phyloP scores from a whole-genome alignment of 2,113 vertebrate genomes.

The Hypanus sabinus region DNA sequence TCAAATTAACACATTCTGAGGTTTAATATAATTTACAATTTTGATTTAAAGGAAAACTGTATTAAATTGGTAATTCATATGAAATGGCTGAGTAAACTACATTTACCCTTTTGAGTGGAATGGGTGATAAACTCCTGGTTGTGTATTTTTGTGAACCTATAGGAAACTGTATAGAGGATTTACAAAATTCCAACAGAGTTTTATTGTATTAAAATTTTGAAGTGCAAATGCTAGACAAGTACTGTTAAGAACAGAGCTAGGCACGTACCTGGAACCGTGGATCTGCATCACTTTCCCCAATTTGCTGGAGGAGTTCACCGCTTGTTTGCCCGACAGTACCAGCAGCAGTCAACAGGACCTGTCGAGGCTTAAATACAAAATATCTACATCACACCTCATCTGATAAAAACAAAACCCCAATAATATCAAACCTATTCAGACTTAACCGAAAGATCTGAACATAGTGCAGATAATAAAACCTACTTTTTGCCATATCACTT shows the following conservation, averaged over 20 bases:
- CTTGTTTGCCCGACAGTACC: slow-evolving; percentile 91
- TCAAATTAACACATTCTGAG: slow-evolving; percentile 10
- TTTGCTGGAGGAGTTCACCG: slow-evolving; percentile 88
- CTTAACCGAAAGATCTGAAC: not conserved
- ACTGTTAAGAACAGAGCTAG: not conserved
- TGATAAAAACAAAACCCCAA: not conserved
- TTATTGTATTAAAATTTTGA: not conserved
- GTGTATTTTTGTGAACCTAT: slow-evolving; percentile 48
- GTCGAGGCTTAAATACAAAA: slow-evolving; percentile 69
- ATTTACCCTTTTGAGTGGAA: slow-evolving; percentile 50
- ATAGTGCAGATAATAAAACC: not conserved
- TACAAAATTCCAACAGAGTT: slow-evolving; percentile 40
- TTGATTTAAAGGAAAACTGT: not conserved
- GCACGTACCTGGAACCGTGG: slow-evolving; percentile 84
- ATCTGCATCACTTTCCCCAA: slow-evolving; percentile 83
- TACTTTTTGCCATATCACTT: not conserved
- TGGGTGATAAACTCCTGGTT: slow-evolving; percentile 42
- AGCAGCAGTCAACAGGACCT: slow-evolving; percentile 89
- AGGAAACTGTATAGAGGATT: slow-evolving; percentile 43
- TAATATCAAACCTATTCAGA: not conserved
- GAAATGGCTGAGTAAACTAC: not conserved
- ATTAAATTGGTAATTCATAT: not conserved
- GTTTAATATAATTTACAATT: slow-evolving; percentile 7
- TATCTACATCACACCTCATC: slow-evolving; percentile 9
- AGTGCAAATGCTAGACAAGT: not conserved